Evolutionary conservation across 2,888 invertebrate genomes (phyloP), one percentile per base, ranked within the genome.

Genomic region (Sycophila texana): DNA sequence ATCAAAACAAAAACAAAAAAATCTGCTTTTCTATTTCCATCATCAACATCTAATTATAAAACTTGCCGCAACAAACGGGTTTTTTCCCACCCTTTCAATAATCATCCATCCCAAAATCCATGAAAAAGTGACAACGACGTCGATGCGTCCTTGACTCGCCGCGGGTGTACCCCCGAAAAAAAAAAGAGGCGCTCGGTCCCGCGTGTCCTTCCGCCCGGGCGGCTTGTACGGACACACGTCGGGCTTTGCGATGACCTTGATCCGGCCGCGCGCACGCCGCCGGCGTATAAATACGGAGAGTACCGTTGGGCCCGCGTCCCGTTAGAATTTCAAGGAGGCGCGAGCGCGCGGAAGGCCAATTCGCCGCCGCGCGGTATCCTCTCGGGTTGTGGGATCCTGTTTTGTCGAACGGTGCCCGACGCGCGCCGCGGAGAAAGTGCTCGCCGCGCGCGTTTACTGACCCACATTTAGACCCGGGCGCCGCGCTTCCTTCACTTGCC

Each of bases 371-470:
- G 13, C 22, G 66, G 68, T 39, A 39, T 39, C 39, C 39, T 39
- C 39, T 7, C 39, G 39, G 39, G 10, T 10, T 39, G 74, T 10
- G 49, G 76, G 81, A 89, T 87, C 89, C 88, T 87, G 88, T 89
- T 89, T 89, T 81, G 39, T 89, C 87, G 86, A 88, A 87, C 88
- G 87, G 88, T 87, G 85, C 87, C 71, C 20, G 39, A 14, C n/a
- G 67, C 49, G 68, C 60, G 51, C 61, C 66, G 39, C 66, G 88
- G 89, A 88, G 89, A 89, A 89, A 89, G 89, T 89, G 88, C 85
- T 87, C 84, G 82, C 85, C 84, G 85, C 83, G 84, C 86, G 85
- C 87, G 86, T 88, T 89, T 89, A 89, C 89, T 89, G 89, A 89
- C 89, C 89, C 88, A 89, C 88, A 89, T 89, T 89, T 39, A 39